These are phyloP conservation scores for Leiothrix lutea DNA, from an alignment of 2,113 vertebrate species.

Conservation along the genomic window DNA sequence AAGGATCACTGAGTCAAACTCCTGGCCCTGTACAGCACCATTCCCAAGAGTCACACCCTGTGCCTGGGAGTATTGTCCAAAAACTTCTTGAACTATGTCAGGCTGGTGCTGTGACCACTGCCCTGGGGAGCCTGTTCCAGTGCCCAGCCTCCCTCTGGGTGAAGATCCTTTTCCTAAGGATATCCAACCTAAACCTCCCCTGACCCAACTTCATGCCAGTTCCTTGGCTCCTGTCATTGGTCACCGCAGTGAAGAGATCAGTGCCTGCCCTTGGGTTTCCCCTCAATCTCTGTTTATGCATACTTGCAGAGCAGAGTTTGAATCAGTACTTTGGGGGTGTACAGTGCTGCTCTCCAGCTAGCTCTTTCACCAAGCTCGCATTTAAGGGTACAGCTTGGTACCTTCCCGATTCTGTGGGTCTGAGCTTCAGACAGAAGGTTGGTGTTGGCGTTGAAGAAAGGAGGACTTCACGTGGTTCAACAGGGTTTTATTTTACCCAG, in stretches of 20 bases:
- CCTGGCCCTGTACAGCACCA: neutral
- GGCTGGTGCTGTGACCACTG: neutral
- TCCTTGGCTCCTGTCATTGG: rapidly evolving
- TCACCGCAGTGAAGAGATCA: neutral
- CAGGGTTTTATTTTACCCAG: no score
- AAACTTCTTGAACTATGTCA: rapidly evolving
- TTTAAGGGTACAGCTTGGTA: no score
- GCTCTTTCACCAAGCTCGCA: no score
- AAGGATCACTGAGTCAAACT: no score
- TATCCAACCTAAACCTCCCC: neutral
- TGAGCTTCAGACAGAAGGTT: no score
- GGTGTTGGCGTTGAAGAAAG: no score
- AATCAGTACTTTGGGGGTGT: neutral
- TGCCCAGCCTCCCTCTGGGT: rapidly evolving
- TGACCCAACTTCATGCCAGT: rapidly evolving
- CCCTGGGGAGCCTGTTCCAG: neutral
- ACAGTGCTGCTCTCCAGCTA: no score
- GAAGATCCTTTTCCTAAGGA: no score
- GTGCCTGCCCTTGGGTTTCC: neutral
- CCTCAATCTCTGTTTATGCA: neutral
- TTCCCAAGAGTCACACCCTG: neutral
- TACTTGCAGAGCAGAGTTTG: neutral
- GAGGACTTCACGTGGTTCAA: no score
- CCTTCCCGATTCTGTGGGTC: no score
- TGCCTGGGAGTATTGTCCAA: rapidly evolving